Evolutionary conservation across 2,113 vertebrate species (phyloP).

Genomic region (Dipodomys merriami): DNA sequence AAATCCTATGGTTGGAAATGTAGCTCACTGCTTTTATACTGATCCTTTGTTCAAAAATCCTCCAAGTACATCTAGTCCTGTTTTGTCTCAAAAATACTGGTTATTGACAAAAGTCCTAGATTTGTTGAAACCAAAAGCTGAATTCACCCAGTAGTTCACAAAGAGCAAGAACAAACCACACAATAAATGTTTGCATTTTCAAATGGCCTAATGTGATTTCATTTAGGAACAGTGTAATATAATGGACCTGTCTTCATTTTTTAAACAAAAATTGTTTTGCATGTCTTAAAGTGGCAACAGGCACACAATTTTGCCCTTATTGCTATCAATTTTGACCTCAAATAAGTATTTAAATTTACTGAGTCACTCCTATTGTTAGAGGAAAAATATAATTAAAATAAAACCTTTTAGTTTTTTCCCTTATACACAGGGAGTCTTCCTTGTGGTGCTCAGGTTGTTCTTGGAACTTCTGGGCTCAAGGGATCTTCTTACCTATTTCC

Average conservation of each 20-base stretch:
- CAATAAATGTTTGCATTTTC: neutral
- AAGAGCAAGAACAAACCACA: neutral
- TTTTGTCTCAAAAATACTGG: constrained; percentile 6
- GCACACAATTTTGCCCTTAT: neutral
- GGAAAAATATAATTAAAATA: neutral
- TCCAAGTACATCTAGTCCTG: neutral
- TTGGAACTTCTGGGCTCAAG: neutral
- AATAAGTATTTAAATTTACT: neutral
- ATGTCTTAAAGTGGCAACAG: neutral
- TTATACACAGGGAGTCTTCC: neutral
- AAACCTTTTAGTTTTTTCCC: neutral
- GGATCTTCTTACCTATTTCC: neutral
- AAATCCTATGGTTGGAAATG: neutral
- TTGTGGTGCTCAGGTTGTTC: neutral
- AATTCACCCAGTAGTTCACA: neutral
- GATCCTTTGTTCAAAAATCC: constrained; percentile 3
- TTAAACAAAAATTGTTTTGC: constrained; percentile 34
- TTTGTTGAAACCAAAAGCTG: neutral
- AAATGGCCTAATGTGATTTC: neutral
- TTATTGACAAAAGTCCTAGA: neutral
- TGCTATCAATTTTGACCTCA: neutral
- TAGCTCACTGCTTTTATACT: neutral
- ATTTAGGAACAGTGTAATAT: neutral
- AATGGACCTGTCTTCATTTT: neutral
- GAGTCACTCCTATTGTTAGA: neutral